phyloP scores from a whole-genome alignment of 2,888 invertebrate genomes.

The Folsomia manolachei region DNA sequence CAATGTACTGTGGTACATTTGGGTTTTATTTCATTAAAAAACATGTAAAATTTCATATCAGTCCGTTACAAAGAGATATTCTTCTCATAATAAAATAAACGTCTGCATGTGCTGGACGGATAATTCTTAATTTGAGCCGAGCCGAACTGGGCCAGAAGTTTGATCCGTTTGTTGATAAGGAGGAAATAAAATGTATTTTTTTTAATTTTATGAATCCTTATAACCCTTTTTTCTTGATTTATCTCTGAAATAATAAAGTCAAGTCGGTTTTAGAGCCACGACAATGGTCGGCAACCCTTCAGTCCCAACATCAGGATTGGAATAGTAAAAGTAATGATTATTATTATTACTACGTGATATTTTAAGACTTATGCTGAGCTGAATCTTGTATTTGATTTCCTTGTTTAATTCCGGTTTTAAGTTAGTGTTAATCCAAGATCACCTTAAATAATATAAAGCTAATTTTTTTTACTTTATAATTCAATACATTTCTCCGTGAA shows the following conservation, averaged over 20 bases:
- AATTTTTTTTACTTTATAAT: no score
- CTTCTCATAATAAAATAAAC: neutral
- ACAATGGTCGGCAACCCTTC: neutral
- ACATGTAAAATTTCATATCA: neutral
- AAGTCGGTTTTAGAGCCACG: neutral
- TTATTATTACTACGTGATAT: neutral
- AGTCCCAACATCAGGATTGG: neutral
- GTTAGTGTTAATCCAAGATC: no score
- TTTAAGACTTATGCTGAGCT: neutral
- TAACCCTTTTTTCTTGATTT: neutral
- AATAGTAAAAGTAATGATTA: neutral
- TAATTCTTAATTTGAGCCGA: neutral
- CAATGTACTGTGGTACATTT: no score
- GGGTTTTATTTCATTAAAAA: neutral
- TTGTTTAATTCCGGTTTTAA: neutral
- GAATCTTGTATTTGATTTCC: neutral
- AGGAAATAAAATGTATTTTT: neutral
- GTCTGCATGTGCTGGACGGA: no score
- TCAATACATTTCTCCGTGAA: no score
- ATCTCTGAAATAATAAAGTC: neutral
- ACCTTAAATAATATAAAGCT: no score
- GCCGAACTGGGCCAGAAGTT: neutral
- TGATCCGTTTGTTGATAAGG: neutral
- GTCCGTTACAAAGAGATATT: neutral
- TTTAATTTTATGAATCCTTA: neutral